A percentile compares a stretch with the other conserved stretches of the same genome.
These are phyloP conservation scores for Agriopis marginaria DNA, from an alignment of 2,888 invertebrate genomes.

Conservation along the genomic window DNA sequence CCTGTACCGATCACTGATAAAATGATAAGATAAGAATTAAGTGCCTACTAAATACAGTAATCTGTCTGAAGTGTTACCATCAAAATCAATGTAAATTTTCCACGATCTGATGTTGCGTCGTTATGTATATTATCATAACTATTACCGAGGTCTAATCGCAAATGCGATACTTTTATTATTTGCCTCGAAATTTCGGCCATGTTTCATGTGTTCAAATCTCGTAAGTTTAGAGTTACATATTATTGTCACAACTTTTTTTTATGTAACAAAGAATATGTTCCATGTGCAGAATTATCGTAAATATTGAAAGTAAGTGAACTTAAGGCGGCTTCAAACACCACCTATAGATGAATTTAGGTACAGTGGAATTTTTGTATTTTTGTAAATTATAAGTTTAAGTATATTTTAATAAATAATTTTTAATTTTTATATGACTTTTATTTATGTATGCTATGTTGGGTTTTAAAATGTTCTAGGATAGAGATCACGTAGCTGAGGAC, in stretches of 20 bases:
- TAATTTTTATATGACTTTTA: constrained; percentile 47
- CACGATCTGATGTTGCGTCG: neutral
- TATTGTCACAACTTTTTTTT: neutral
- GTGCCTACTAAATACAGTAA: neutral
- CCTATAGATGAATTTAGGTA: constrained; percentile 52
- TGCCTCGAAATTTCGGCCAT: too few species aligned
- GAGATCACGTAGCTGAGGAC: too few species aligned
- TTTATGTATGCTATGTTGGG: neutral
- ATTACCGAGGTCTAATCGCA: too few species aligned
- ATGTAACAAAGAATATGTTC: neutral
- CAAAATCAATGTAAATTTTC: neutral
- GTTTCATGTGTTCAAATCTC: too few species aligned
- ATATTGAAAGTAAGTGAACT: neutral
- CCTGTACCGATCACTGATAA: too few species aligned
- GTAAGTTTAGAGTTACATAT: neutral
- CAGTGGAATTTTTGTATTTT: constrained; percentile 64
- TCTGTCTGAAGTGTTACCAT: neutral
- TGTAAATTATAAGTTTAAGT: constrained; percentile 82
- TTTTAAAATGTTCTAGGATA: too few species aligned
- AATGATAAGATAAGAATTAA: too few species aligned
- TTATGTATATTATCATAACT: too few species aligned
- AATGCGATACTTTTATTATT: too few species aligned
- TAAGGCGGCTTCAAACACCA: constrained; percentile 41
- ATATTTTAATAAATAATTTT: constrained; percentile 77
- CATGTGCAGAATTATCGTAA: neutral